These are phyloP conservation scores for Cotesia glomerata DNA, from an alignment of 1,140 invertebrate genomes.

Conservation along the genomic window DNA sequence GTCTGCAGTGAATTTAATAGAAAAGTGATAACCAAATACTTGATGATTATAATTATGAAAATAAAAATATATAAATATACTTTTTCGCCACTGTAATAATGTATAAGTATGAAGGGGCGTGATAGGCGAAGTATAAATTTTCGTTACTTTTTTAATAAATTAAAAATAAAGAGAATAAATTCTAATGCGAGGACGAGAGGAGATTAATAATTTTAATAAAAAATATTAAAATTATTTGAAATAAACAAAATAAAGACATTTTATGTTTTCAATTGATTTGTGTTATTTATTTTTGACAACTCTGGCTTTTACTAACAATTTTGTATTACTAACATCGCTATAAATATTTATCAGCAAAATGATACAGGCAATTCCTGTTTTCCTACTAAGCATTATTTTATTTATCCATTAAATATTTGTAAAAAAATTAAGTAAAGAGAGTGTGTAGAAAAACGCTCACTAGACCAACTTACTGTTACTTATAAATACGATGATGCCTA, in stretches of 20 bases:
- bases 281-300: slow-evolving; percentile 5
- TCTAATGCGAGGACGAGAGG: slow-evolving; percentile 10
- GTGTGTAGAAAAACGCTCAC: too few species aligned
- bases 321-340: slow-evolving; percentile 16
- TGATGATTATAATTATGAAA: background rate
- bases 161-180: slow-evolving; percentile 19
- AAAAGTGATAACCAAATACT: background rate
- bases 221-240: slow-evolving; percentile 1
- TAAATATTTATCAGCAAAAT: too few species aligned
- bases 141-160: slow-evolving; percentile 42
- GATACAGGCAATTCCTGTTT: too few species aligned
- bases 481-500: slow-evolving; percentile 37
- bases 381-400: background rate
- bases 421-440: slow-evolving; percentile 23
- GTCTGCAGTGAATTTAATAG: too few species aligned
- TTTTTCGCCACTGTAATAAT: background rate
- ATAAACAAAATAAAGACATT: slow-evolving; percentile 22
- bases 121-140: slow-evolving; percentile 31
- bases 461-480: slow-evolving; percentile 13
- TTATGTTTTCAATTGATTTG: background rate
- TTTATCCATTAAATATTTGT: slow-evolving; percentile 5
- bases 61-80: background rate
- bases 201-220: slow-evolving; percentile 17
- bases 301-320: slow-evolving; percentile 13
- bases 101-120: background rate